These are phyloP conservation scores for Exaiptasia diaphana DNA, from an alignment of 64 coral and sea anemone species.

Conservation along the genomic window DNA sequence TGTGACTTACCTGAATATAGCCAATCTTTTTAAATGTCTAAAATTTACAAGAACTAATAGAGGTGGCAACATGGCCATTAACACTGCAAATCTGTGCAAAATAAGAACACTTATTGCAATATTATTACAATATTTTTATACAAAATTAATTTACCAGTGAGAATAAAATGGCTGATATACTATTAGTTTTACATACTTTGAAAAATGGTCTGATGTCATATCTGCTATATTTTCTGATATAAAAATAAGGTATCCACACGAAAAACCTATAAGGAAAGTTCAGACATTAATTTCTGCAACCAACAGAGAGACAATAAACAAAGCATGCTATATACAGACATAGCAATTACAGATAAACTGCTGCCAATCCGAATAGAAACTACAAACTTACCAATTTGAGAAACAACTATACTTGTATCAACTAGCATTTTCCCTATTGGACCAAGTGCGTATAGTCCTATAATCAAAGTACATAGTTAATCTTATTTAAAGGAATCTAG, in stretches of 20 bases:
- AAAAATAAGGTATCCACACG: slow-evolving; percentile 98
- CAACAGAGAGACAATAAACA: too few species aligned
- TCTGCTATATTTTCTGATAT: slow-evolving; percentile 88
- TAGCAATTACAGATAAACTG: too few species aligned
- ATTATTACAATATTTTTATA: background rate
- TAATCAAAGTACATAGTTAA: background rate
- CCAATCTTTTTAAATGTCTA: slow-evolving; percentile 89
- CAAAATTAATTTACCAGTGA: background rate
- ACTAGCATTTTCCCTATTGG: slow-evolving; percentile 36
- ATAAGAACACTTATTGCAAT: background rate
- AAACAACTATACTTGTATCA: slow-evolving; percentile 62
- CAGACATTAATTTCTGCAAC: too few species aligned
- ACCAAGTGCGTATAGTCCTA: slow-evolving; percentile 44
- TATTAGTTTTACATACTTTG: slow-evolving; percentile 49
- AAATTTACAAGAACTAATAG: slow-evolving; percentile 82
- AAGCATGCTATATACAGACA: too few species aligned
- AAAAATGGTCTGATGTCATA: slow-evolving; percentile 58
- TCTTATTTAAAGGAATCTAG: background rate
- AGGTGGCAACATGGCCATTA: slow-evolving; percentile 76
- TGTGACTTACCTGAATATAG: slow-evolving; percentile 90
- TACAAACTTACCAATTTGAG: slow-evolving; percentile 54
- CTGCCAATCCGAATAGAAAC: too few species aligned
- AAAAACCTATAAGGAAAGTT: slow-evolving; percentile 88
- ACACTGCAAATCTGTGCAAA: slow-evolving; percentile 45
- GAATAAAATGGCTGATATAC: background rate